A percentile compares a stretch with the other conserved stretches of the same genome.
Evolutionary conservation across 2,113 vertebrate species (phyloP).

Genomic region (Tychaedon coryphoeus): DNA sequence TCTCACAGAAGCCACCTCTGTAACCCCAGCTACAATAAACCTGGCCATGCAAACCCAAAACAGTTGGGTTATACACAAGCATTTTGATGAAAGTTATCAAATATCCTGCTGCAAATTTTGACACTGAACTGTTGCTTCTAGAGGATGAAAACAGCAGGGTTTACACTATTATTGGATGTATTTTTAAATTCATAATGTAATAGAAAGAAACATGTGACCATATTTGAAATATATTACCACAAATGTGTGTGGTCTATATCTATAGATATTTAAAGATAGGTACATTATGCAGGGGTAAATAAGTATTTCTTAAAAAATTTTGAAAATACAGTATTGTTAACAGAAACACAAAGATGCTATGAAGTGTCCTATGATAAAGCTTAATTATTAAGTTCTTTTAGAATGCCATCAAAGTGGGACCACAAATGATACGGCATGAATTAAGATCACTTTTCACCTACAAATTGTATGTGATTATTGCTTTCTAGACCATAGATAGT

Average conservation of each 20-base stretch:
- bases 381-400: background rate
- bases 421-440: background rate
- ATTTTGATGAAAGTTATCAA: background rate
- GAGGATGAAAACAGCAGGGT: background rate
- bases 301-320: background rate
- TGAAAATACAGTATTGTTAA: background rate
- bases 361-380: background rate
- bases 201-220: background rate
- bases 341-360: background rate
- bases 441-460: background rate
- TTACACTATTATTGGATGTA: background rate
- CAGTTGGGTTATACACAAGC: background rate
- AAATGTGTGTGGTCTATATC: background rate
- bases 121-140: background rate
- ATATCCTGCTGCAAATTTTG: background rate
- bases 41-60: background rate
- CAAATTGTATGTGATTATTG: background rate
- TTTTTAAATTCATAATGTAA: background rate
- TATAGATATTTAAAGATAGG: background rate
- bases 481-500: background rate
- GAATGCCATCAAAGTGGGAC: background rate
- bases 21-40: rapidly evolving
- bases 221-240: background rate
- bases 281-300: background rate
- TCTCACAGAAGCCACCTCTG: background rate